Percentiles rank a stretch among this genome's conserved stretches.
These are phyloP conservation scores for Cassiopea andromeda DNA, from an alignment of 30 jellyfish, hydroid and myxozoan genomes.

Conservation along the genomic window DNA sequence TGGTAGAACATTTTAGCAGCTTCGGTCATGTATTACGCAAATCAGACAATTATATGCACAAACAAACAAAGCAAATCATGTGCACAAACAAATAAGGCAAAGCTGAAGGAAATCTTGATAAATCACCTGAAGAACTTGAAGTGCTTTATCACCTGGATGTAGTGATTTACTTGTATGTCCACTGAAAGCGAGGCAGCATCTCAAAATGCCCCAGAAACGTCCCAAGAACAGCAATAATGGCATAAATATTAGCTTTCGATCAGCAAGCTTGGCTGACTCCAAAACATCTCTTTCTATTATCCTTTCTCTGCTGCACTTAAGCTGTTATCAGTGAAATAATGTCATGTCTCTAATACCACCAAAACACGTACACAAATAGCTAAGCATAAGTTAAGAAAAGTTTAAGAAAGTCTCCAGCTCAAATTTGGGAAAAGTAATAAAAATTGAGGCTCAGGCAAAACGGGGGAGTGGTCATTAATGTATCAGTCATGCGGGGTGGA, in stretches of 20 bases:
- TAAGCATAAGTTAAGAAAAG: too few relatives aligned
- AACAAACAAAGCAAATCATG: not conserved
- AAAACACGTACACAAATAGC: too few relatives aligned
- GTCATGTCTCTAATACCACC: not conserved
- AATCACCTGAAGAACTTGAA: not conserved
- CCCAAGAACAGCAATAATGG: constrained; percentile 78
- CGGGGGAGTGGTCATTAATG: too few relatives aligned
- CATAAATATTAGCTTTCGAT: constrained; percentile 76
- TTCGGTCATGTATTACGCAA: too few relatives aligned
- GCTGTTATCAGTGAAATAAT: not conserved
- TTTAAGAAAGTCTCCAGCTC: too few relatives aligned
- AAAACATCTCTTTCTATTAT: constrained; percentile 10
- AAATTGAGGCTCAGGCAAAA: too few relatives aligned
- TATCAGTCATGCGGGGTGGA: too few relatives aligned
- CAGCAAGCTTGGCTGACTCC: constrained; percentile 82
- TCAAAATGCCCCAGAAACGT: constrained; percentile 89
- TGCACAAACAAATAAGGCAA: not conserved
- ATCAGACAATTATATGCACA: not conserved
- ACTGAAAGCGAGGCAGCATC: constrained; percentile 17
- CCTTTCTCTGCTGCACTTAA: not conserved
- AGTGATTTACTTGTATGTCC: not conserved
- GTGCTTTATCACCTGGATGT: not conserved
- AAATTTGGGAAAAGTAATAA: too few relatives aligned
- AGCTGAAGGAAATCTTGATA: too few relatives aligned
- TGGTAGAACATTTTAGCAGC: too few relatives aligned